Evolutionary conservation across 2,888 invertebrate species (phyloP).

Genomic region (Dolichopus griseipennis): DNA sequence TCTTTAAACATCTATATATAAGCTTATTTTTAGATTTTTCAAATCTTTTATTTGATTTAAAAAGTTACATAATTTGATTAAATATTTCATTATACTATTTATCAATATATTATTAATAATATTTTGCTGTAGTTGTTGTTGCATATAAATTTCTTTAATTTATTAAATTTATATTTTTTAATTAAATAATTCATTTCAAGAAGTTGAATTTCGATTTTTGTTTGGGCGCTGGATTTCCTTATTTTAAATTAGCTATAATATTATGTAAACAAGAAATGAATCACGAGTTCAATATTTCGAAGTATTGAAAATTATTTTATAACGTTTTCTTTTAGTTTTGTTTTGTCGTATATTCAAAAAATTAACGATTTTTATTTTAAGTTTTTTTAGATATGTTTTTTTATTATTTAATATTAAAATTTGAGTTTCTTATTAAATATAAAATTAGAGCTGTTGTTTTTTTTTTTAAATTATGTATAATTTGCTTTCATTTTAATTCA

Average conservation of each 20-base stretch:
- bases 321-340: neutral
- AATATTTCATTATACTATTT: too few relatives aligned
- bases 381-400: constrained; percentile 12
- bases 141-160: constrained; percentile 18
- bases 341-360: too few relatives aligned
- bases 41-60: constrained; percentile 11
- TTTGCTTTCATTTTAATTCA: neutral
- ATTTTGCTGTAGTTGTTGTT: constrained; percentile 16
- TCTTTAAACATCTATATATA: neutral
- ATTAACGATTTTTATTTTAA: constrained; percentile 15
- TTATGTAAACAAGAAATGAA: too few relatives aligned
- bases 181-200: constrained; percentile 33
- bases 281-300: too few relatives aligned
- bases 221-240: constrained; percentile 41
- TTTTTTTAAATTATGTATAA: neutral
- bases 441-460: constrained; percentile 1
- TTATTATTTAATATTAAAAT: neutral
- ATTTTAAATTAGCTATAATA: neutral
- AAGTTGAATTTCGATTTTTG: constrained; percentile 48
- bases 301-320: neutral
- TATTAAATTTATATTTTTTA: constrained; percentile 27
- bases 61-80: too few relatives aligned
- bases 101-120: constrained; percentile 10
- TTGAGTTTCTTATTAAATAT: too few relatives aligned
- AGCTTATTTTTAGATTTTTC: neutral